These are phyloP conservation scores for Barypeithes pellucidus DNA, from an alignment of 2,888 invertebrate genomes.

Conservation along the genomic window DNA sequence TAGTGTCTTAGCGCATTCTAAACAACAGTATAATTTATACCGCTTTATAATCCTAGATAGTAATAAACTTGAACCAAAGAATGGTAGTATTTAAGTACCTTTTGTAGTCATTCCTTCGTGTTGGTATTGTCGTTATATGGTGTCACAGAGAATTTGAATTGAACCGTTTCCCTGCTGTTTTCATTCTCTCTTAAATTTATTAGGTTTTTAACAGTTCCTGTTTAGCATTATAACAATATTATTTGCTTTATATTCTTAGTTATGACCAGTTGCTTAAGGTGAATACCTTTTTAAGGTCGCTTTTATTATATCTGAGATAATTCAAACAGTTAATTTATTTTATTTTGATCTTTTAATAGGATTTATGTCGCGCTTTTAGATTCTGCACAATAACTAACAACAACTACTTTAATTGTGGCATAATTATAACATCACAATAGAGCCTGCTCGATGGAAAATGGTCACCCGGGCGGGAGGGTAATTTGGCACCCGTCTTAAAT, in stretches of 20 bases:
- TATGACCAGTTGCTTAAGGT: neutral
- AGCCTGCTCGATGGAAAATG: too few species aligned
- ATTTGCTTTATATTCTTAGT: neutral
- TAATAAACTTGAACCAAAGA: neutral
- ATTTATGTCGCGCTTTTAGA: too few species aligned
- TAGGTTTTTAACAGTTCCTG: neutral
- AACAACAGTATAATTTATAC: neutral
- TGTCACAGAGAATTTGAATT: neutral
- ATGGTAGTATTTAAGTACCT: neutral
- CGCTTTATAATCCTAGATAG: neutral
- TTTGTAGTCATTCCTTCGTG: neutral
- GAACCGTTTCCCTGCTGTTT: neutral
- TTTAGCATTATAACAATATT: neutral
- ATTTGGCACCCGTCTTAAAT: too few species aligned
- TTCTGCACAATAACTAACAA: too few species aligned
- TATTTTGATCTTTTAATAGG: too few species aligned
- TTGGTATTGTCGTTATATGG: neutral
- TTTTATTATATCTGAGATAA: too few species aligned
- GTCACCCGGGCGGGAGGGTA: too few species aligned
- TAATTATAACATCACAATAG: too few species aligned
- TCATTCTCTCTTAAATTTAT: neutral
- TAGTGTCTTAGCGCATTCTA: too few species aligned
- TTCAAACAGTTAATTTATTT: too few species aligned
- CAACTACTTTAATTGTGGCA: too few species aligned
- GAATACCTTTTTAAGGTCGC: too few species aligned